These are phyloP conservation scores for Phortica magna DNA, from an alignment of 2,888 invertebrate species.

Conservation along the genomic window DNA sequence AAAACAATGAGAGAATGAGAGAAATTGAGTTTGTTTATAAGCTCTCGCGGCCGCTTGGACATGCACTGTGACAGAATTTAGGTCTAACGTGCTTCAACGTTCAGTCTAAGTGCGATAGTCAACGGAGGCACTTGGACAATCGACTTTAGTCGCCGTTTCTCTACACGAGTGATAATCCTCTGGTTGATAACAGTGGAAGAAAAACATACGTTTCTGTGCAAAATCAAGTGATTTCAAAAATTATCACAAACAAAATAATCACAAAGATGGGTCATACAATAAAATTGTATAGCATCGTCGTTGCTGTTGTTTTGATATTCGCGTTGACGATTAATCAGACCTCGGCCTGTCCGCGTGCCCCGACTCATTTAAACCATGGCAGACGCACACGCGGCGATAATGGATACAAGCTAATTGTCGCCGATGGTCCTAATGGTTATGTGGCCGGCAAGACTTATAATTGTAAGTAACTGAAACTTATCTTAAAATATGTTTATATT, in stretches of 20 bases:
- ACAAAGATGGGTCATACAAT: constrained; percentile 60
- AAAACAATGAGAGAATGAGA: too few relatives aligned
- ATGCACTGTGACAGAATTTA: too few relatives aligned
- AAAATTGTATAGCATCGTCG: constrained; percentile 58
- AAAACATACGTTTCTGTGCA: not conserved
- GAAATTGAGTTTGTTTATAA: too few relatives aligned
- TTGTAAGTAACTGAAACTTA: constrained; percentile 78
- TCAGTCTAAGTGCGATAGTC: constrained; percentile 31
- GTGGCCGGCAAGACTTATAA: constrained; percentile 90
- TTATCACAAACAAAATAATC: not conserved
- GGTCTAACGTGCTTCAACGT: not conserved
- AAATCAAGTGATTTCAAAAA: constrained; percentile 44
- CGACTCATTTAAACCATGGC: constrained; percentile 74
- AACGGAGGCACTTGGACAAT: not conserved
- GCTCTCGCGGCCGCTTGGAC: too few relatives aligned
- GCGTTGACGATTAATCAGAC: constrained; percentile 66
- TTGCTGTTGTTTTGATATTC: constrained; percentile 46
- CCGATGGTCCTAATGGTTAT: constrained; percentile 89
- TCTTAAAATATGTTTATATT: not conserved
- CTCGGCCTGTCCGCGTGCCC: constrained; percentile 74
- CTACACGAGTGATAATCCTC: not conserved
- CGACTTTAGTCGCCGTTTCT: constrained; percentile 33
- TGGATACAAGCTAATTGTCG: constrained; percentile 89
- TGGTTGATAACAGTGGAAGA: not conserved
- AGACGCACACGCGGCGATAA: constrained; percentile 88